These are phyloP conservation scores for Schizopygopsis pylzovi DNA, from an alignment of 2,797 vertebrate genomes.

Conservation along the genomic window DNA sequence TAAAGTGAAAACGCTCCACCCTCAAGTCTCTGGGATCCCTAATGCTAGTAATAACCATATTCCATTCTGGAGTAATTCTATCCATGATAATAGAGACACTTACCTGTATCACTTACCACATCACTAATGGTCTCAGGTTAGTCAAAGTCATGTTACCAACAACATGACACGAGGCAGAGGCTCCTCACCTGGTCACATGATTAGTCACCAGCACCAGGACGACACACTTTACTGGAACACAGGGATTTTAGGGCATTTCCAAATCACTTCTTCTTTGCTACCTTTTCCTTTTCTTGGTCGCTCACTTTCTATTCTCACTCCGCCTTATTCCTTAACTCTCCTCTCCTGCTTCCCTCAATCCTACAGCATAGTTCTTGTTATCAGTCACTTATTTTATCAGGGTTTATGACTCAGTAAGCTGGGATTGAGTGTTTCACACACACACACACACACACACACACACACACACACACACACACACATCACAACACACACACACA, in stretches of 20 bases:
- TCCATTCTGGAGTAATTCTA: too few relatives aligned
- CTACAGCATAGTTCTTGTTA: neutral
- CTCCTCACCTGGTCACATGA: constrained; percentile 24
- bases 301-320: neutral
- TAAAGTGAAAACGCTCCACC: neutral
- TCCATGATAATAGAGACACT: neutral
- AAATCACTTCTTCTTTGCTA: constrained; percentile 10
- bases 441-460: neutral
- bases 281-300: neutral
- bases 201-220: constrained; percentile 8
- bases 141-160: neutral
- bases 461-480: too few relatives aligned
- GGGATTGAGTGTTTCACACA: neutral
- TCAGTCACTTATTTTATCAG: too few relatives aligned
- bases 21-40: neutral
- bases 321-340: neutral
- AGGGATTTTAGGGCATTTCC: constrained; percentile 58
- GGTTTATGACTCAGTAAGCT: neutral
- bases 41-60: too few relatives aligned
- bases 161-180: neutral
- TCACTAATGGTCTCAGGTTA: neutral
- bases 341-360: neutral
- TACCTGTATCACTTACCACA: too few relatives aligned
- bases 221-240: constrained; percentile 40
- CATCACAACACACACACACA: neutral